These are phyloP conservation scores for Synergus umbraculus DNA, from an alignment of 2,888 invertebrate genomes.

Conservation along the genomic window DNA sequence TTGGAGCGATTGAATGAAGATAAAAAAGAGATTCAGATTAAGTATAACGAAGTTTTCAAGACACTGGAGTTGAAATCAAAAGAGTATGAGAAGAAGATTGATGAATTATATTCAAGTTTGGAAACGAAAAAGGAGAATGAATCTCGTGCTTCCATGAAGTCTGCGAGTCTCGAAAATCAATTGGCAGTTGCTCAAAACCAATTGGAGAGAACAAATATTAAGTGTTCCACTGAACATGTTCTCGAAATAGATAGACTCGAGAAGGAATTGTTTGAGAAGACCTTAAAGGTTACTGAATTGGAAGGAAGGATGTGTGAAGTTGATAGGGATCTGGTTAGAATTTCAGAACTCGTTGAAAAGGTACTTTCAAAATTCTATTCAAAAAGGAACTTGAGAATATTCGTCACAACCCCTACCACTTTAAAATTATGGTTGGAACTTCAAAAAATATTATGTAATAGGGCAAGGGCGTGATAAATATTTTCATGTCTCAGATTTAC, in stretches of 20 bases:
- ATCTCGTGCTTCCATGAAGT: slow-evolving; percentile 52
- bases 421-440: no score
- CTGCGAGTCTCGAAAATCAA: slow-evolving; percentile 57
- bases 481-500: neutral
- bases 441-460: no score
- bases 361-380: slow-evolving; percentile 42
- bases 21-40: slow-evolving; percentile 51
- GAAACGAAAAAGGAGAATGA: slow-evolving; percentile 56
- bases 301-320: slow-evolving; percentile 50
- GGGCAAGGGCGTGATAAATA: no score
- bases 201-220: slow-evolving; percentile 56
- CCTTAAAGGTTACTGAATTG: slow-evolving; percentile 52
- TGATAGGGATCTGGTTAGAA: slow-evolving; percentile 52
- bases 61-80: slow-evolving; percentile 47
- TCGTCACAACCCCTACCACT: no score
- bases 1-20: slow-evolving; percentile 53
- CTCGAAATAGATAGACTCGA: slow-evolving; percentile 62
- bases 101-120: slow-evolving; percentile 55
- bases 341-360: slow-evolving; percentile 59
- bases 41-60: slow-evolving; percentile 48
- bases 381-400: neutral
- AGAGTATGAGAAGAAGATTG: slow-evolving; percentile 56
- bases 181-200: slow-evolving; percentile 55
- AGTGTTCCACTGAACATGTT: slow-evolving; percentile 58
- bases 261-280: slow-evolving; percentile 56